phyloP scores from a whole-genome alignment of 2,888 invertebrate species.

The Coelogynopora nodosa region DNA sequence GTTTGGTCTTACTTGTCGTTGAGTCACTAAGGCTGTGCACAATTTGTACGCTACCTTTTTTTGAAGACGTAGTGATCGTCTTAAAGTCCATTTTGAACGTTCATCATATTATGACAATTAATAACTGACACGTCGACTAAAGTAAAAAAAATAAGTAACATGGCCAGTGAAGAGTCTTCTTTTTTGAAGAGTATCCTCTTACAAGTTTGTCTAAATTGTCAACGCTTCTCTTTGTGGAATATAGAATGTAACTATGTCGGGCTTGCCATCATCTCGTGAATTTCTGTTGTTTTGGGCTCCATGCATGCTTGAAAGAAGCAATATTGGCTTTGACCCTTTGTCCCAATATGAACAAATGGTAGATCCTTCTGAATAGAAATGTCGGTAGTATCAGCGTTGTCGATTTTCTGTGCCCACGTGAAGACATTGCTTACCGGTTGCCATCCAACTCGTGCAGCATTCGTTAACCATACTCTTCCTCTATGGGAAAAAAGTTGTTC shows the following conservation, averaged over 20 bases:
- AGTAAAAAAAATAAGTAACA: constrained; percentile 14
- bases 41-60: constrained; percentile 24
- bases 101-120: constrained; percentile 7
- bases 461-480: neutral
- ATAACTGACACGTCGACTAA: constrained; percentile 8
- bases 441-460: neutral
- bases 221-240: constrained; percentile 29
- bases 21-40: constrained; percentile 25
- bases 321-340: constrained; percentile 27
- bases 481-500: neutral
- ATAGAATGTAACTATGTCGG: constrained; percentile 22
- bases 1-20: constrained; percentile 19
- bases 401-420: neutral
- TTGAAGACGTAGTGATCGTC: constrained; percentile 20
- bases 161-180: constrained; percentile 13
- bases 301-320: constrained; percentile 34
- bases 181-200: constrained; percentile 25
- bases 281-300: constrained; percentile 29
- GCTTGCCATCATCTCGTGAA: constrained; percentile 22
- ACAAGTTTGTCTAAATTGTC: constrained; percentile 17
- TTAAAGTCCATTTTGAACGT: constrained; percentile 10
- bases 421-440: neutral
- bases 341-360: constrained; percentile 36
- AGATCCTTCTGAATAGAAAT: constrained; percentile 35
- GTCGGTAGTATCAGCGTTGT: constrained; percentile 9